Base-by-base conservation (phyloP, 2,113 vertebrate genomes). In the Dolichallabes microphthalmus region DNA sequence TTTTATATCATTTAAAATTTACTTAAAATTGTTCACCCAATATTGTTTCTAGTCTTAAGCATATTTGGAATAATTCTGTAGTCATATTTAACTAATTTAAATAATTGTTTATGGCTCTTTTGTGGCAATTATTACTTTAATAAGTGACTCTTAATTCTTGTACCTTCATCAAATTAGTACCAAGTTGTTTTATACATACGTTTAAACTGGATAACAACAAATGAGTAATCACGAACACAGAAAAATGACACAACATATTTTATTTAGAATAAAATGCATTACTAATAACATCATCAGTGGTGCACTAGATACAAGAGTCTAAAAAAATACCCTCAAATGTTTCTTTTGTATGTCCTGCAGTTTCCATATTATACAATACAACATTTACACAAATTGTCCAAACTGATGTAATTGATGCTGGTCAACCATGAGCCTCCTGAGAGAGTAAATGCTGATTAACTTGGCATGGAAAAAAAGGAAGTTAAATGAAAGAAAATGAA, bases 381-480 rank as follows among this genome's bases (percentile, higher is more conserved):
- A n/a, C 39, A 50, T 9, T 32, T 78, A 19, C 7, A 22, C 19
- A 32, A 32, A 57, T 17, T 77, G 39, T 50, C 39, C 20, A 30
- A 77, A 77, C 7, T 3, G 32, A 58, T 57, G n/a, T 78, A 78
- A 58, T 30, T 22, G 27, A 4, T 78, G 75, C 17, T 57, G 53
- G 75, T 22, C 57, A 25, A 78, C 75, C 52, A 53, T 55, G 9
- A 30, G 30, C 80, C 80, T 86, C 85, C 82, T 78, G 82, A 88
- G 63, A 81, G 53, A 11, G 1, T 11, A 60, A 45, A 69, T 32
- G 69, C 57, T 68, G 83, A 77, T 57, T 80, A 61, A 85, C 55
- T 55, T n/a, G 39, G 71, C 39, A 50, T 74, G 39, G 71, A 74
- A 87, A 20, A 35, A 39, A 22, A 12, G 19, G 10, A 39, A 39